Evolutionary conservation across 2,888 invertebrate genomes (phyloP), one percentile per base, ranked within the genome.

Genomic region (Tillus elongatus): DNA sequence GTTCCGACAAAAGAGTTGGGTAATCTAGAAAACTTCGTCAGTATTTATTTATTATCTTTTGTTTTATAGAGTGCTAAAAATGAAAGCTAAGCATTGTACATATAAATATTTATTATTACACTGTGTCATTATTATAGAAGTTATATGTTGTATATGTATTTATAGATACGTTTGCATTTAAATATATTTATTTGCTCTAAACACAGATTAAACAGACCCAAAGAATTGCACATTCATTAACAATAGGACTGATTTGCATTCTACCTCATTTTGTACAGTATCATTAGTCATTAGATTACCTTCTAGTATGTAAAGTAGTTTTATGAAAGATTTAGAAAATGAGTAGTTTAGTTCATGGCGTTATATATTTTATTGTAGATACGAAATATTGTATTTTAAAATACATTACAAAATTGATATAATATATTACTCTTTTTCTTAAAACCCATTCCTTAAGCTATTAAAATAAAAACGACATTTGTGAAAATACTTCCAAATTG

Each of bases 201-300:
- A n/a, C n/a, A n/a, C n/a, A n/a, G n/a, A n/a, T n/a, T n/a, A n/a
- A n/a, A n/a, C n/a, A n/a, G n/a, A n/a, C n/a, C n/a, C n/a, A n/a
- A n/a, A n/a, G n/a, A n/a, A n/a, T 52, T 54, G 51, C 53, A 47
- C 49, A 39, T 27, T 33, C 33, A 50, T 39, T 43, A 48, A 57
- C 56, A 53, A 60, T 56, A 61, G 61, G 62, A 64, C 64, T 64
- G 64, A 64, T 60, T 58, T 61, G 47, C 53, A 56, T 63, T 61
- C 63, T 64, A 64, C 64, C 63, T 64, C 63, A 64, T 48, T n/a
- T 59, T 60, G 56, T 62, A 57, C 55, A 60, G 51, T 45, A 36
- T 39, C 35, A 49, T 50, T 58, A 58, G 57, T 55, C 52, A 54
- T 49, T 58, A 60, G 55, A 59, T 60, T 60, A 59, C 57, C 57